phyloP scores from a whole-genome alignment of 2,888 invertebrate genomes.

The Emmelina monodactyla region DNA sequence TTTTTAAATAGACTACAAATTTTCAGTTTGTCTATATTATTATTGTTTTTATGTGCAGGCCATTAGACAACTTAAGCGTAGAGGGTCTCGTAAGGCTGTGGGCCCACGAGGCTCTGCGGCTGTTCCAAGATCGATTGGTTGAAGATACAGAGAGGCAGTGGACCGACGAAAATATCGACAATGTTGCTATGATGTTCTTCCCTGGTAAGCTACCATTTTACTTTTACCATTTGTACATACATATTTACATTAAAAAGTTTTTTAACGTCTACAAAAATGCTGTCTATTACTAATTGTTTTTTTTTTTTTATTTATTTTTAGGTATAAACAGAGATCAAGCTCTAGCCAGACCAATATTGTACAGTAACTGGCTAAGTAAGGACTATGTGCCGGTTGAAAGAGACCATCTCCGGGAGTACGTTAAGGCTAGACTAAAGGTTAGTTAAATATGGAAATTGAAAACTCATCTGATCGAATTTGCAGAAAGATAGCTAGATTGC shows the following conservation, averaged over 20 bases:
- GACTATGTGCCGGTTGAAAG: conserved; percentile 97
- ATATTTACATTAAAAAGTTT: too few relatives aligned
- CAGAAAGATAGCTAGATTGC: too few relatives aligned
- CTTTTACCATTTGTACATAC: too few relatives aligned
- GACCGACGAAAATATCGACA: conserved; percentile 98
- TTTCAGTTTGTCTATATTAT: too few relatives aligned
- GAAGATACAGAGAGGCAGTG: conserved; percentile 94
- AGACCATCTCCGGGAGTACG: conserved; percentile 94
- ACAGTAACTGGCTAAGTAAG: conserved; percentile 99
- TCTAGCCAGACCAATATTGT: conserved; percentile 92
- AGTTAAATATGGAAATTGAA: not conserved
- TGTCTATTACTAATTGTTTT: not conserved
- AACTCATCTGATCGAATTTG: too few relatives aligned
- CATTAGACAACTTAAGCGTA: conserved; percentile 87
- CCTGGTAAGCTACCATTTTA: conserved; percentile 69
- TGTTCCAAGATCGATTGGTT: conserved; percentile 96
- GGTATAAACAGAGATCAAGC: conserved; percentile 85
- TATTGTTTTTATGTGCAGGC: conserved; percentile 58
- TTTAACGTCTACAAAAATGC: too few relatives aligned
- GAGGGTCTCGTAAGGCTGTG: conserved; percentile 97
- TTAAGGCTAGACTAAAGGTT: conserved; percentile 94
- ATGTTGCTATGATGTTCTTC: conserved; percentile 93
- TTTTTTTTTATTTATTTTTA: conserved; percentile 33
- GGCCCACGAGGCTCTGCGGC: conserved; percentile 97
- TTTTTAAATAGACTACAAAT: too few relatives aligned